Conservation (phyloP, 2,888 invertebrate species). For the Arrhopalites spinosus region DNA sequence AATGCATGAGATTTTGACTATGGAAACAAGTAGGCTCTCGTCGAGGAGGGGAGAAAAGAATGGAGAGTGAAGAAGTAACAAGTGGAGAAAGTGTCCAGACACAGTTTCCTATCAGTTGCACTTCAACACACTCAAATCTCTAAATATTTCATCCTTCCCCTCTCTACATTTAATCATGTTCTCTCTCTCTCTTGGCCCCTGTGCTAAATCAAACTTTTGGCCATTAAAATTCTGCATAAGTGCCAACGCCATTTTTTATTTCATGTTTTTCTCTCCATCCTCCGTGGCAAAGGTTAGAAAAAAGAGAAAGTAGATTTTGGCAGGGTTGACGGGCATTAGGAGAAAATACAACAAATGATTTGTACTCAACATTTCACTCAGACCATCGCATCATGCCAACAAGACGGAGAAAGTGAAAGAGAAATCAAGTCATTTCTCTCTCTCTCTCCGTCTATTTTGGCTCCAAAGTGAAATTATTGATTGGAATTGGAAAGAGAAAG, state of each 20-base stretch:
- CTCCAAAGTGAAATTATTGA: too few relatives aligned
- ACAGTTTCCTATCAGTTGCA: not conserved
- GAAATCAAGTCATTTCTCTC: too few relatives aligned
- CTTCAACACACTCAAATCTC: not conserved
- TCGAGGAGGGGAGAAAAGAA: too few relatives aligned
- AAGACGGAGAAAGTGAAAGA: not conserved
- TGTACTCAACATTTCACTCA: too few relatives aligned
- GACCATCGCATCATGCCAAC: not conserved
- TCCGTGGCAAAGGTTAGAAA: too few relatives aligned
- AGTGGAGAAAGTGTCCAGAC: too few relatives aligned
- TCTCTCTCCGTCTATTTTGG: too few relatives aligned
- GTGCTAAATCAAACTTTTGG: too few relatives aligned
- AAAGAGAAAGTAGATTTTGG: not conserved
- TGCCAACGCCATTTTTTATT: not conserved
- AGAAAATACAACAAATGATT: not conserved
- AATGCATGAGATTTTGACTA: too few relatives aligned
- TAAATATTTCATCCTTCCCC: not conserved
- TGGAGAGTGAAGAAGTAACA: too few relatives aligned
- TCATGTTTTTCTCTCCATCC: not conserved
- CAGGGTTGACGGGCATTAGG: not conserved
- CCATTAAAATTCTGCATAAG: not conserved
- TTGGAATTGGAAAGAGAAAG: too few relatives aligned
- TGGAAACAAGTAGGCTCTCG: too few relatives aligned
- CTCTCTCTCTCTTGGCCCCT: not conserved
- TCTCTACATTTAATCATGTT: not conserved